These are phyloP conservation scores for Morinoia aosen DNA, from an alignment of 2,888 invertebrate genomes.

Conservation along the genomic window DNA sequence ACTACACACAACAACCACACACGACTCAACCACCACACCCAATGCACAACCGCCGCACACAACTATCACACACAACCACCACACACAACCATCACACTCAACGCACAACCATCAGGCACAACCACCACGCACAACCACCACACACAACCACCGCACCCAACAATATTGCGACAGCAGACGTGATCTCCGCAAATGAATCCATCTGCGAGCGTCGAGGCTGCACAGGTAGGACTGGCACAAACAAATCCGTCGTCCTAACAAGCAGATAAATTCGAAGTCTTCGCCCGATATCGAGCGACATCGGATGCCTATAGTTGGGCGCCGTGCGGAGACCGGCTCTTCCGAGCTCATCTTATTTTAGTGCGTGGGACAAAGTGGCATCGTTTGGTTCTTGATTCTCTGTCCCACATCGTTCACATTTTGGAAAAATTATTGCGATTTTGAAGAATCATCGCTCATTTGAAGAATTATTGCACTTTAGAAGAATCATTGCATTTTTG, in stretches of 20 bases:
- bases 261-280: slow-evolving; percentile 52
- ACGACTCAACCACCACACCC: too few relatives aligned
- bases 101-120: not conserved
- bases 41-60: too few relatives aligned
- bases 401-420: not conserved
- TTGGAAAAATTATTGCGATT: not conserved
- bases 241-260: slow-evolving; percentile 22
- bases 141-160: not conserved
- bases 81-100: not conserved
- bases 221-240: not conserved
- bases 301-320: slow-evolving; percentile 47
- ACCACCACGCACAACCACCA: not conserved
- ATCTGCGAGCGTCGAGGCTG: not conserved
- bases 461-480: too few relatives aligned
- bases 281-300: slow-evolving; percentile 35
- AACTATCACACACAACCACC: too few relatives aligned
- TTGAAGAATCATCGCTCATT: not conserved
- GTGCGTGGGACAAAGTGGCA: not conserved
- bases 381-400: not conserved
- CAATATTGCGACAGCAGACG: not conserved
- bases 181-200: not conserved
- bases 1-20: too few relatives aligned
- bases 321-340: not conserved
- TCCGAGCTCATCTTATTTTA: not conserved
- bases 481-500: too few relatives aligned